Evolutionary conservation across 2,888 invertebrate species (phyloP), one percentile per base, ranked within the genome.

Genomic region (Heliconius aoede): DNA sequence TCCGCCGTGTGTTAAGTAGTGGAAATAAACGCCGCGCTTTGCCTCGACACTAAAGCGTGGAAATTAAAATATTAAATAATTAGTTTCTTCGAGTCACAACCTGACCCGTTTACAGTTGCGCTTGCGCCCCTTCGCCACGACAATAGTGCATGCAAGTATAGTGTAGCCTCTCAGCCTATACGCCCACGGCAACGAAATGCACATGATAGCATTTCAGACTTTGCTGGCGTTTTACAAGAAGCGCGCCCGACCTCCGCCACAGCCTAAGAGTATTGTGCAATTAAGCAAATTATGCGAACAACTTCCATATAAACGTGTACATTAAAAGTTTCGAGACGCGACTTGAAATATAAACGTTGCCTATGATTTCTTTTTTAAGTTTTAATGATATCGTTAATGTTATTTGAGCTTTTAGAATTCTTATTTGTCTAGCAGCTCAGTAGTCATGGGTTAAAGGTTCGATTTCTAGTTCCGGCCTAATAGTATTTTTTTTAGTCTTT

Each of bases 131-230:
- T 15, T 1, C 15, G 0, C 40, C 40, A 40, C 40, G 40, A 21
- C 46, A 32, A 9, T 36, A 0, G 46, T 7, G 1, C 18, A 1
- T 18, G 18, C 18, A 4, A 18, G 51, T 21, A 55, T 55, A 55
- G n/a, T n/a, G 60, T 28, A 58, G 28, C 30, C 80, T 74, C 78
- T 40, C 46, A 32, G 60, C 26, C 77, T 79, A 80, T 30, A 46
- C 62, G 75, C 81, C 80, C 60, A 73, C 75, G 78, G 82, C 83
- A 81, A 81, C 82, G 78, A 78, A 81, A 78, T 81, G 83, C 79
- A 81, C 80, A 80, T 76, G 81, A 82, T 81, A 78, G 81, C 81
- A 78, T 81, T 81, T 79, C 72, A 80, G 80, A 76, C 78, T 80
- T 78, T 72, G 77, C 75, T 40, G 76, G 68, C 74, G 73, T 76